Base-by-base conservation (phyloP, 2,797 vertebrate genomes). In the Sebastes elongatus region DNA sequence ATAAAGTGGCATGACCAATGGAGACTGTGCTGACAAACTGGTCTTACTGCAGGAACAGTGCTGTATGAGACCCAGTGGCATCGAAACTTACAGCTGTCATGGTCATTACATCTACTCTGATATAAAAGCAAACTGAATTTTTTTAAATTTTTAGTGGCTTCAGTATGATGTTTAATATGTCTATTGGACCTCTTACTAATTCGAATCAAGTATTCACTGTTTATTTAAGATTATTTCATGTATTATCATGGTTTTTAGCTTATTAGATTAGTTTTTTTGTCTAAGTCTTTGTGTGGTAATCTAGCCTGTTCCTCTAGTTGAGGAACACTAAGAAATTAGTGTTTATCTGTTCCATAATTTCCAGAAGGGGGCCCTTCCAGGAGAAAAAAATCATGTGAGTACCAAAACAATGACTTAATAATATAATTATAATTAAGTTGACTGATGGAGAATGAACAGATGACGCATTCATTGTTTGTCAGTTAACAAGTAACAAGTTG, bases 1-100 rank as follows among this genome's bases (percentile, higher is more conserved):
- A 70, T 78, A 46, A 73, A 73, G 66, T 27, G 27, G 7, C 27
- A 20, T 35, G 72, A 76, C 71, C 32, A 49, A 18, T 25, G 65
- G 18, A 25, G 56, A 65, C 60, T 22, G 6, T 52, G 33, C 60
- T 20, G 30, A 25, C 23, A 18, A 52, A 53, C 52, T n/a, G 2
- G 35, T 64, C 30, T 69, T 8, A n/a, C 62, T 32, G 57, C 32
- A 69, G 56, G 20, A 66, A 22, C 20, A 30, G 18, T 28, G 42
- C 30, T 20, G 28, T 23, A 18, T 10, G 32, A 76, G 59, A 52
- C 1, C 8, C 6, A 7, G 25, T 5, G 52, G 33, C 42, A 38
- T 27, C 53, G 59, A 23, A 71, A 23, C 23, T n/a, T 0, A 14
- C 38, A 66, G 59, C 53, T 20, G 35, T 33, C 22, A 52, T 3